Evolutionary conservation across 30 jellyfish, hydroid and myxozoan genomes (phyloP).

Genomic region (Chrysaora quinquecirrha): DNA sequence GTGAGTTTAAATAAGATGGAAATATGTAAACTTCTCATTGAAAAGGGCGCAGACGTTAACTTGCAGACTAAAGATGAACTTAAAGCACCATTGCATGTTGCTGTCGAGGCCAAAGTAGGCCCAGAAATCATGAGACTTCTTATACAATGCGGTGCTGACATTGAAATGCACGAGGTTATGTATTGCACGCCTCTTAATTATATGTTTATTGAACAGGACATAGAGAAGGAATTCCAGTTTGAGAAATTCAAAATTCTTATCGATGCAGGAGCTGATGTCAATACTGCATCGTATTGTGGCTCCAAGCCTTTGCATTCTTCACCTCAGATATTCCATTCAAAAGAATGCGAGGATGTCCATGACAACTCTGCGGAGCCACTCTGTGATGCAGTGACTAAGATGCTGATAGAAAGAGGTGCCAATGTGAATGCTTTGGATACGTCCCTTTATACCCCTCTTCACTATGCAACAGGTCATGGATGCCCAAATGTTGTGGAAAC

Average conservation of each 20-base stretch:
- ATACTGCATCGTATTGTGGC: slow-evolving; percentile 3
- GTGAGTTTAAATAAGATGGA: neutral
- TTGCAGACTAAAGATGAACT: neutral
- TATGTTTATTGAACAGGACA: slow-evolving; percentile 10
- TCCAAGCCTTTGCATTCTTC: slow-evolving; percentile 24
- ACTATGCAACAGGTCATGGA: slow-evolving; percentile 1
- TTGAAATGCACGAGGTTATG: neutral
- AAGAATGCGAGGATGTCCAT: slow-evolving; percentile 13
- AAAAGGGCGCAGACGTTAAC: slow-evolving; percentile 5
- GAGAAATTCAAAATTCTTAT: slow-evolving; percentile 20
- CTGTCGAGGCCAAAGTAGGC: neutral
- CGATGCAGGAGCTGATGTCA: slow-evolving; percentile 25
- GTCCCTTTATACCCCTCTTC: slow-evolving; percentile 7
- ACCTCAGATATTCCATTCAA: slow-evolving; percentile 7
- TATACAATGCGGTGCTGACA: neutral
- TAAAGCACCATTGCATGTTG: slow-evolving; percentile 3
- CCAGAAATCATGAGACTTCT: neutral
- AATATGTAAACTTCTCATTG: slow-evolving; percentile 8
- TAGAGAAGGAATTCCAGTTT: slow-evolving; percentile 12
- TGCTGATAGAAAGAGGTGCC: slow-evolving; percentile 8
- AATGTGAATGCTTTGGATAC: slow-evolving; percentile 7
- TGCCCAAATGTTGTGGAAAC: slow-evolving; percentile 4
- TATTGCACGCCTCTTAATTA: slow-evolving; percentile 3
- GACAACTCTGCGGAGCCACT: slow-evolving; percentile 10
- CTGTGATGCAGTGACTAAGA: slow-evolving; percentile 8